Percentiles rank a stretch among this genome's conserved stretches.
Evolutionary conservation across 2,113 vertebrate species (phyloP).

Genomic region (Clarias gariepinus): DNA sequence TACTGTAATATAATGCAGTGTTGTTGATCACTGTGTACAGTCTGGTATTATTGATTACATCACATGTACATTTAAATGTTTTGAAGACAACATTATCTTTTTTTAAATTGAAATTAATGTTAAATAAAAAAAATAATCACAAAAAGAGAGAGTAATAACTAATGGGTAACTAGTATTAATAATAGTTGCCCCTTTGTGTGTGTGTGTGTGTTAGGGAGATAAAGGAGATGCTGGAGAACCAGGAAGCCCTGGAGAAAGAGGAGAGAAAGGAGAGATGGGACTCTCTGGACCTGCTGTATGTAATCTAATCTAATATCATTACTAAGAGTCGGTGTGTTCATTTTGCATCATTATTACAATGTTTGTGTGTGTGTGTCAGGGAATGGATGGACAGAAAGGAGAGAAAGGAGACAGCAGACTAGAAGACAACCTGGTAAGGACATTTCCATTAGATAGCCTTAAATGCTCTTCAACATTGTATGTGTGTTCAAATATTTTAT

Average conservation of each 20-base stretch:
- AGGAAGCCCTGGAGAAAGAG: constrained; percentile 75
- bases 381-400: constrained; percentile 84
- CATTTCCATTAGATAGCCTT: neutral
- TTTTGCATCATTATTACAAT: neutral
- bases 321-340: neutral
- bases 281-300: constrained; percentile 84
- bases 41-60: neutral
- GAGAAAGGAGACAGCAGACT: constrained; percentile 85
- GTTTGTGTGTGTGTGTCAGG: constrained; percentile 68
- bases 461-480: neutral
- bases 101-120: neutral
- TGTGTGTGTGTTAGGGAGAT: constrained; percentile 71
- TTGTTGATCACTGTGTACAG: neutral
- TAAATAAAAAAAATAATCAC: neutral
- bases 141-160: neutral
- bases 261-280: constrained; percentile 91
- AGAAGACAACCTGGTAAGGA: constrained; percentile 84
- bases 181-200: neutral
- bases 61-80: neutral
- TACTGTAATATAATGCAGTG: neutral
- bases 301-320: constrained; percentile 7
- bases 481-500: neutral
- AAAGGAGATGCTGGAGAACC: constrained; percentile 82
- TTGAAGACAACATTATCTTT: neutral
- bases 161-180: neutral